phyloP scores from a whole-genome alignment of 2,888 invertebrate species.

The Eurois occulta region DNA sequence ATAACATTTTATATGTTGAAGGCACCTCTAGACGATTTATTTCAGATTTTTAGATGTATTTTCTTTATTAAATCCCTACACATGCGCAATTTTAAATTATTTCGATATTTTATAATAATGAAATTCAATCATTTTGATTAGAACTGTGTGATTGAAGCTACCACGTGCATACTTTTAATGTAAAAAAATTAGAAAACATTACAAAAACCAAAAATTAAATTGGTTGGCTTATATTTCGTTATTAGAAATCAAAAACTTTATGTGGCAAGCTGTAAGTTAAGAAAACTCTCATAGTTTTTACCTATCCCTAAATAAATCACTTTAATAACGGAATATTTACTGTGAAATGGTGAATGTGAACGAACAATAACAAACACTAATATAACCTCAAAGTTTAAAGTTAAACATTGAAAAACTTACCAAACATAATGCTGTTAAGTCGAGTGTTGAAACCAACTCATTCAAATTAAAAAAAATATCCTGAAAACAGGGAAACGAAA shows the following conservation, averaged over 20 bases:
- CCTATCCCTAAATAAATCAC: not conserved
- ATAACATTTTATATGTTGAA: not conserved
- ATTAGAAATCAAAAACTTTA: not conserved
- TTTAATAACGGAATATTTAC: not conserved
- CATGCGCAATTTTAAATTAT: not conserved
- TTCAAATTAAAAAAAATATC: not conserved
- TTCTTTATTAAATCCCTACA: not conserved
- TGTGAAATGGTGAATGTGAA: not conserved
- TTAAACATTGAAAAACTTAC: slow-evolving; percentile 38
- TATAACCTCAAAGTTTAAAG: slow-evolving; percentile 58
- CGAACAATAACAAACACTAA: slow-evolving; percentile 56
- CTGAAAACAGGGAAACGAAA: slow-evolving; percentile 20
- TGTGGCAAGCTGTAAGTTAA: not conserved
- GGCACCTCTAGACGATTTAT: not conserved
- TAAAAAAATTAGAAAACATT: not conserved
- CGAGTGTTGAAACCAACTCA: not conserved
- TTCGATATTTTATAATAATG: too few relatives aligned
- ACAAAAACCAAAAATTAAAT: not conserved
- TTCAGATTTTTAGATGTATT: not conserved
- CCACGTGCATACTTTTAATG: not conserved
- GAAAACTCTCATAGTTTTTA: not conserved
- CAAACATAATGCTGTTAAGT: slow-evolving; percentile 20
- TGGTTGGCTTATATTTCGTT: not conserved
- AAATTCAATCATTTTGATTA: not conserved
- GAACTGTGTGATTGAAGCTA: too few relatives aligned